Conservation (phyloP, 2,888 invertebrate genomes). For the Acrobasis suavella region DNA sequence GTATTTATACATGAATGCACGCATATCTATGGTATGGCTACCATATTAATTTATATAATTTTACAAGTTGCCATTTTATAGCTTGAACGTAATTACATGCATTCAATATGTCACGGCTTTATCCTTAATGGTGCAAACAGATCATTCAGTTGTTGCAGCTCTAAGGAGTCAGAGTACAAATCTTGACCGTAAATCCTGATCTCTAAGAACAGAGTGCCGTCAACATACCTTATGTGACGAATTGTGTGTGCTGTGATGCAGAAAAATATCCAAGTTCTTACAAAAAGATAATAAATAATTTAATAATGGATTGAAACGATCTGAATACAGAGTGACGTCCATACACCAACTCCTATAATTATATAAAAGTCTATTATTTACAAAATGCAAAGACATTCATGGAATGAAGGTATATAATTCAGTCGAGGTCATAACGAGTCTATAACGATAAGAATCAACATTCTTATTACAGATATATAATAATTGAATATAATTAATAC, state of each 20-base stretch:
- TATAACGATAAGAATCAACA: slow-evolving; percentile 35
- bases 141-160: too few species aligned
- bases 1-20: too few species aligned
- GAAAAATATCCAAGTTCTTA: neutral
- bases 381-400: slow-evolving; percentile 34
- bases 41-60: too few species aligned
- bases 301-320: neutral
- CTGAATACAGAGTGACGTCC: neutral
- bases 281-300: neutral
- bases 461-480: slow-evolving; percentile 18
- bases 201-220: neutral
- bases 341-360: slow-evolving; percentile 2
- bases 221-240: neutral
- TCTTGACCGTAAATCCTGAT: neutral
- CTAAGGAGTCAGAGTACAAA: too few species aligned
- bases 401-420: slow-evolving; percentile 51
- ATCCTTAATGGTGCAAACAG: too few species aligned
- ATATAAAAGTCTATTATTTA: slow-evolving; percentile 13
- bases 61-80: too few species aligned
- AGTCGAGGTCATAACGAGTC: slow-evolving; percentile 42
- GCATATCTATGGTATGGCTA: too few species aligned
- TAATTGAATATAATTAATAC: slow-evolving; percentile 5
- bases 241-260: neutral
- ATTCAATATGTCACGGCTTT: too few species aligned
- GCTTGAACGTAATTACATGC: too few species aligned